These are phyloP conservation scores for Polydrusus pterygomalis DNA, from an alignment of 2,888 invertebrate species.

Conservation along the genomic window DNA sequence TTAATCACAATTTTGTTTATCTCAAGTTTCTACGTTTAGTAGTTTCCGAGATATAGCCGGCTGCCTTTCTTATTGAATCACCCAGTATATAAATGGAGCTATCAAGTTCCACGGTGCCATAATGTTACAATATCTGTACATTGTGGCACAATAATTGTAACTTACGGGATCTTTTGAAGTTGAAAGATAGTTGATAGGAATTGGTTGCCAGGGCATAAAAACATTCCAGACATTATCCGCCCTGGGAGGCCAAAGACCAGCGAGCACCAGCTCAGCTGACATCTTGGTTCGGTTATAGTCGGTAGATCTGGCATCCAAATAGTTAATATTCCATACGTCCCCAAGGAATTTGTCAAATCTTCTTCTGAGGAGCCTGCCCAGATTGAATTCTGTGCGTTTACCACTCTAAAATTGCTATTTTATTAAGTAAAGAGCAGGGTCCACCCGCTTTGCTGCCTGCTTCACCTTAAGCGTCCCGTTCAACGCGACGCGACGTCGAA, in stretches of 20 bases:
- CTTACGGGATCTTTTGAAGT: constrained; percentile 26
- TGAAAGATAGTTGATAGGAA: constrained; percentile 57
- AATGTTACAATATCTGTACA: too few relatives aligned
- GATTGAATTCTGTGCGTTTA: constrained; percentile 76
- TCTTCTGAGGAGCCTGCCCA: constrained; percentile 77
- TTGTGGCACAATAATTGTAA: background rate
- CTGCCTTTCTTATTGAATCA: too few relatives aligned
- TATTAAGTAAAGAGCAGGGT: too few relatives aligned
- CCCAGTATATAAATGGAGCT: too few relatives aligned
- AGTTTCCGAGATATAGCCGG: too few relatives aligned
- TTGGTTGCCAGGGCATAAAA: constrained; percentile 60
- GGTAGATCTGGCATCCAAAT: constrained; percentile 75
- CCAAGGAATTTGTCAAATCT: constrained; percentile 78
- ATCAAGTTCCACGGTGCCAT: too few relatives aligned
- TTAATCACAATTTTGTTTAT: too few relatives aligned
- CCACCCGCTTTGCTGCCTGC: too few relatives aligned
- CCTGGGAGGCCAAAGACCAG: constrained; percentile 79
- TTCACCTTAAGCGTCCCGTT: too few relatives aligned
- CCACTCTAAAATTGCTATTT: constrained; percentile 73
- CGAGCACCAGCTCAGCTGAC: constrained; percentile 79
- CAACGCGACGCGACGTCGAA: too few relatives aligned
- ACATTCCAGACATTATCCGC: constrained; percentile 74
- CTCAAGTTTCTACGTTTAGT: too few relatives aligned
- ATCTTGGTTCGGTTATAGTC: constrained; percentile 82
- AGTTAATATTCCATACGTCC: constrained; percentile 74